Evolutionary conservation across 2,797 vertebrate species (phyloP).

Genomic region (Rhincodon typus): DNA sequence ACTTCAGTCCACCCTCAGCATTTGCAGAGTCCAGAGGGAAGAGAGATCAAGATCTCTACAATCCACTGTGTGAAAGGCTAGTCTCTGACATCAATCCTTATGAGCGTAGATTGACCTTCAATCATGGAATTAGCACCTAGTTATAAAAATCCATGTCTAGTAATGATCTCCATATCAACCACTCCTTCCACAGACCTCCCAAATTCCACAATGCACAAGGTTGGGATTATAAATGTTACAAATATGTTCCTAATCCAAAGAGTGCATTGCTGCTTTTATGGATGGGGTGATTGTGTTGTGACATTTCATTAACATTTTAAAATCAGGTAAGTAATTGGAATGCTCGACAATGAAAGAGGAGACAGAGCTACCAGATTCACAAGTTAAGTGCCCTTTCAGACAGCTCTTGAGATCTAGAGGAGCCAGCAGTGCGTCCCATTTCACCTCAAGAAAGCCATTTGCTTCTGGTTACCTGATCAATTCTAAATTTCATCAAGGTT

Average conservation of each 20-base stretch:
- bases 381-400: background rate
- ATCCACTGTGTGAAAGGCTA: background rate
- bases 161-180: background rate
- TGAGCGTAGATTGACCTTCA: background rate
- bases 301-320: no score
- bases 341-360: background rate
- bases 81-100: background rate
- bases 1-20: background rate
- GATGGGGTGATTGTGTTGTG: no score
- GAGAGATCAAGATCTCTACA: background rate
- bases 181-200: background rate
- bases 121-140: background rate
- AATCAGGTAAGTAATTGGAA: background rate
- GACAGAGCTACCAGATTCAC: no score
- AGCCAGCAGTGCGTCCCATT: no score
- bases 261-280: no score
- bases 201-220: no score
- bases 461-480: background rate
- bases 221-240: no score
- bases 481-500: no score
- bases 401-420: background rate
- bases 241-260: no score
- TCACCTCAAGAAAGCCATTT: background rate
- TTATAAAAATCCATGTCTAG: background rate
- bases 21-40: background rate